A percentile compares a stretch with the other conserved stretches of the same genome.
Conservation (phyloP, 1,140 invertebrate species). For the Drosophila kanapiae region DNA sequence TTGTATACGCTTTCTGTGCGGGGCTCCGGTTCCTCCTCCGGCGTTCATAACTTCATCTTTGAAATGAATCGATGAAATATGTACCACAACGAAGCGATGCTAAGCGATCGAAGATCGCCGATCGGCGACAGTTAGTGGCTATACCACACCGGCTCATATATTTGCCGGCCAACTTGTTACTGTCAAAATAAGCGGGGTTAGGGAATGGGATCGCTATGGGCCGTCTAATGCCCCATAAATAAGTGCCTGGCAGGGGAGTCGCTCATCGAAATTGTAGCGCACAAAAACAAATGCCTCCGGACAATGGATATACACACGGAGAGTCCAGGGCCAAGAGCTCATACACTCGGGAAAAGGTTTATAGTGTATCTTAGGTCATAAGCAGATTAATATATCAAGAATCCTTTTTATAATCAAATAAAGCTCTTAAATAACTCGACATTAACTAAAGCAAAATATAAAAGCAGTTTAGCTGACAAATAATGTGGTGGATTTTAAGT, state of each 20-base stretch:
- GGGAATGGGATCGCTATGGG: slow-evolving; percentile 39
- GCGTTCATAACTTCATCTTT: slow-evolving; percentile 82
- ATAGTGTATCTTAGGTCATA: neutral
- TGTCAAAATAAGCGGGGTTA: slow-evolving; percentile 70
- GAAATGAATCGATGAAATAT: slow-evolving; percentile 83
- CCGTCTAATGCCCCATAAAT: slow-evolving; percentile 78
- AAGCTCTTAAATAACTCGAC: too few relatives aligned
- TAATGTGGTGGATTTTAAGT: too few relatives aligned
- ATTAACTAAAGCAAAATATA: too few relatives aligned
- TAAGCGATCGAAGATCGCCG: slow-evolving; percentile 24
- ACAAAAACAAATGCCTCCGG: slow-evolving; percentile 70
- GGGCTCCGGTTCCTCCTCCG: slow-evolving; percentile 43
- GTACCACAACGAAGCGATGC: slow-evolving; percentile 68
- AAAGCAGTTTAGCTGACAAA: too few relatives aligned
- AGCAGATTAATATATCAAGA: too few relatives aligned
- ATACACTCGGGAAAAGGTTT: neutral
- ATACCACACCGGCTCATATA: slow-evolving; percentile 54
- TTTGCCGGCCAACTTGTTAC: slow-evolving; percentile 79
- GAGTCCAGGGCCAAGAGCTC: slow-evolving; percentile 29
- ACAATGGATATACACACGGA: slow-evolving; percentile 53
- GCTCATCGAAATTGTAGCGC: slow-evolving; percentile 74
- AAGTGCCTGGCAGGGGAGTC: slow-evolving; percentile 51
- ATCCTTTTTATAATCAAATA: too few relatives aligned
- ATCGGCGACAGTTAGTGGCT: slow-evolving; percentile 58
- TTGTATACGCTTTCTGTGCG: slow-evolving; percentile 34